These are phyloP conservation scores for Crotalus helleri DNA, from an alignment of 2,113 vertebrate species.

Conservation along the genomic window DNA sequence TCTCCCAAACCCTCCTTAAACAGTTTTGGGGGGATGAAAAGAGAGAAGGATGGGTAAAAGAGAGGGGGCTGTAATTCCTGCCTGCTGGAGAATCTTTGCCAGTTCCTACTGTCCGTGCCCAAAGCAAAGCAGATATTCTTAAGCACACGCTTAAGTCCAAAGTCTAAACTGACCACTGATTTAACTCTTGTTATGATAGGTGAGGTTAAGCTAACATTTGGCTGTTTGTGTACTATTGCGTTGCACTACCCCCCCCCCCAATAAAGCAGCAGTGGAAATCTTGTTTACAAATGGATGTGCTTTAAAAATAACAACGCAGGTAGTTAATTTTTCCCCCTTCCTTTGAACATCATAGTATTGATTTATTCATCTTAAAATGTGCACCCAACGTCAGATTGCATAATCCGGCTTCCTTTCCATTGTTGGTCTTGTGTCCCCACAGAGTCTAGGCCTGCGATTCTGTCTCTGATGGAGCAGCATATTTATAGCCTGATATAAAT, in stretches of 20 bases:
- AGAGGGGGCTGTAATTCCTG: slow-evolving; percentile 20
- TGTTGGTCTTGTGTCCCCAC: fast-evolving
- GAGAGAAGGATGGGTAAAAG: background rate
- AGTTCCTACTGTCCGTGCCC: background rate
- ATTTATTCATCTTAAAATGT: background rate
- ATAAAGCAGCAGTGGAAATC: background rate
- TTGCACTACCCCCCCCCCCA: background rate
- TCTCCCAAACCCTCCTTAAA: background rate
- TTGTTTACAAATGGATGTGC: background rate
- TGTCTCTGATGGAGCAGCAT: slow-evolving; percentile 26
- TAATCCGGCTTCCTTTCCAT: background rate
- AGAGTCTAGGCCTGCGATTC: background rate
- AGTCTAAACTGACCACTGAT: slow-evolving; percentile 14
- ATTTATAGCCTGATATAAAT: slow-evolving; percentile 59
- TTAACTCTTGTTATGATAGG: slow-evolving; percentile 15
- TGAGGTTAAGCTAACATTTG: background rate
- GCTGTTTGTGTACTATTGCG: background rate
- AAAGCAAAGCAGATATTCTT: slow-evolving; percentile 29
- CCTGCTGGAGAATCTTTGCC: background rate
- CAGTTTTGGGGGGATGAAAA: background rate
- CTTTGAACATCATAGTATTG: background rate
- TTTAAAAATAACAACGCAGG: background rate
- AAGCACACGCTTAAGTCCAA: background rate
- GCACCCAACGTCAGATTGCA: background rate
- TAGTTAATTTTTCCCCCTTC: background rate